phyloP scores from a whole-genome alignment of 1,140 invertebrate species.

The Pogonus chalceus region DNA sequence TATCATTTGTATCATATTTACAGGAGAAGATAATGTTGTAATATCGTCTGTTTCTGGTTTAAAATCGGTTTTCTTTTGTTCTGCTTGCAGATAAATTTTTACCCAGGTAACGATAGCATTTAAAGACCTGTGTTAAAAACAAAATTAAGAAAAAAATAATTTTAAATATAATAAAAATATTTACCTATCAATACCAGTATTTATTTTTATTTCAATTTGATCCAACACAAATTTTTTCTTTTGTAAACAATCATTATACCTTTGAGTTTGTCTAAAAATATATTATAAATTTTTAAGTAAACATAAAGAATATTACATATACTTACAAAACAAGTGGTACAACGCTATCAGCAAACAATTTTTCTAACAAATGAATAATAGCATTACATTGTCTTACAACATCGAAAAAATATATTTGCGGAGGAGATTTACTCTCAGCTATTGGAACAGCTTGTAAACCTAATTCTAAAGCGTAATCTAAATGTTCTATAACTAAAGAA shows the following conservation, averaged over 20 bases:
- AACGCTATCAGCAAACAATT: conserved; percentile 84
- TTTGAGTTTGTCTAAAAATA: conserved; percentile 67
- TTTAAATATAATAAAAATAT: conserved; percentile 9
- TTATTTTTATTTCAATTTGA: conserved; percentile 85
- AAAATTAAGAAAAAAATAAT: no score
- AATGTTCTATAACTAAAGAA: conserved; percentile 81
- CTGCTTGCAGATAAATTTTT: conserved; percentile 77
- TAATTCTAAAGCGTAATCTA: conserved; percentile 92
- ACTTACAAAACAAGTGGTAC: conserved; percentile 78
- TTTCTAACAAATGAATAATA: conserved; percentile 91
- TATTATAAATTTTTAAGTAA: conserved; percentile 13
- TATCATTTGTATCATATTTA: conserved; percentile 28
- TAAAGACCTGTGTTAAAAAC: conserved; percentile 63
- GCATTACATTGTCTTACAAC: conserved; percentile 90
- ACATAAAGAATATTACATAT: conserved; percentile 9
- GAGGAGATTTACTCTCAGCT: conserved; percentile 66
- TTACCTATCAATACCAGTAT: conserved; percentile 72
- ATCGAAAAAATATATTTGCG: conserved; percentile 90
- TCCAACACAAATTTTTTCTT: conserved; percentile 80
- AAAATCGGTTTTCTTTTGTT: conserved; percentile 95
- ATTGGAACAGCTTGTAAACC: conserved; percentile 86
- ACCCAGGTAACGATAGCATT: conserved; percentile 86
- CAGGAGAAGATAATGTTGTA: conserved; percentile 63
- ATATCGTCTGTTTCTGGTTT: conserved; percentile 79
- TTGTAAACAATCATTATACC: conserved; percentile 76